These are phyloP conservation scores for Bombus fervidus DNA, from an alignment of 1,140 invertebrate genomes.

Conservation along the genomic window DNA sequence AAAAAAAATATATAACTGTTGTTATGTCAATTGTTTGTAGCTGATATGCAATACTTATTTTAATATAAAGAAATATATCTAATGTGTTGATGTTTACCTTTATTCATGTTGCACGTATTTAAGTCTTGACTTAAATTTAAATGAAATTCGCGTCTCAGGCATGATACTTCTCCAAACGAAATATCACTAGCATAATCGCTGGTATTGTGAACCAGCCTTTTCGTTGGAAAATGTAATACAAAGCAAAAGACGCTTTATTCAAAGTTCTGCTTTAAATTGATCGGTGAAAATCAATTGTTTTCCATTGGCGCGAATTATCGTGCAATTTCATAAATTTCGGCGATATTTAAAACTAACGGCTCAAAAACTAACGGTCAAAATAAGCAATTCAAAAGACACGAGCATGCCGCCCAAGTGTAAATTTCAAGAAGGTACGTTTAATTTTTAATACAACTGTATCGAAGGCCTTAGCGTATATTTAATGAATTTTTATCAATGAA, in stretches of 20 bases:
- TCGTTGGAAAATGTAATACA: neutral
- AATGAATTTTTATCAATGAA: neutral
- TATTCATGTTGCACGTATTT: neutral
- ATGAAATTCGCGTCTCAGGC: neutral
- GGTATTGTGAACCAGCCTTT: slow-evolving; percentile 4
- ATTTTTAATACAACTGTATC: slow-evolving; percentile 9
- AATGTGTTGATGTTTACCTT: neutral
- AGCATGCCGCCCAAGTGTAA: slow-evolving; percentile 79
- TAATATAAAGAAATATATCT: neutral
- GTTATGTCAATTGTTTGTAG: neutral
- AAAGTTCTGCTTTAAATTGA: slow-evolving; percentile 27
- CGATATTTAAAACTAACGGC: slow-evolving; percentile 30
- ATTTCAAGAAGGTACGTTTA: slow-evolving; percentile 78
- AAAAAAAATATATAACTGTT: neutral
- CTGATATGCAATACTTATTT: neutral
- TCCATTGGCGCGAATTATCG: slow-evolving; percentile 15
- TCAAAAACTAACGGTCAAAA: slow-evolving; percentile 9
- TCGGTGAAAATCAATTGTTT: slow-evolving; percentile 43
- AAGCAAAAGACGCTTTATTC: slow-evolving; percentile 18
- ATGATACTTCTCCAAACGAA: neutral
- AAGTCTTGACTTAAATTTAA: slow-evolving; percentile 1
- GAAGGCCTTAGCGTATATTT: neutral
- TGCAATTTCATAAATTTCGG: slow-evolving; percentile 3
- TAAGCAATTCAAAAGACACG: slow-evolving; percentile 28
- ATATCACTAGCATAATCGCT: neutral